These are phyloP conservation scores for Graptemys geographica DNA, from an alignment of 2,797 vertebrate species.

Conservation along the genomic window DNA sequence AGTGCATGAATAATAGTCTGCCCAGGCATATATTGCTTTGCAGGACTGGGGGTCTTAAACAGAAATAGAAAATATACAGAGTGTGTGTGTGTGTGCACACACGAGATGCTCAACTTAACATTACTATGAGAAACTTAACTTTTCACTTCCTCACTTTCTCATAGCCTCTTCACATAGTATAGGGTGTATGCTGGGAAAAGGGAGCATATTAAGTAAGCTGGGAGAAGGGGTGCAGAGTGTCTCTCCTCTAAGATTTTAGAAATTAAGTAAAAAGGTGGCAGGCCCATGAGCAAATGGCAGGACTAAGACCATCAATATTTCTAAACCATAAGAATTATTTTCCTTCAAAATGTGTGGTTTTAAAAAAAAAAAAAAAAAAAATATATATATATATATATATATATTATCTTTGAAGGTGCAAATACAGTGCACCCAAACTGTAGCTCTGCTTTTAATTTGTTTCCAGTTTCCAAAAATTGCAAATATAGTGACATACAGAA, in stretches of 20 bases:
- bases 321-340: background rate
- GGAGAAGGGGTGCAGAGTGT: background rate
- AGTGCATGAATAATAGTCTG: background rate
- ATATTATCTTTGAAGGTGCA: background rate
- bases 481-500: background rate
- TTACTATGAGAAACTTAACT: slow-evolving; percentile 29
- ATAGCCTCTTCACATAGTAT: slow-evolving; percentile 18
- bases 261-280: background rate
- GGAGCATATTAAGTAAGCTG: background rate
- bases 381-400: too few species aligned
- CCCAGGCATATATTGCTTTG: slow-evolving; percentile 50
- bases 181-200: background rate
- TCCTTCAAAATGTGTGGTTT: background rate
- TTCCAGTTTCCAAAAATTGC: slow-evolving; percentile 11
- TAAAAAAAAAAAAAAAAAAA: too few species aligned
- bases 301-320: background rate
- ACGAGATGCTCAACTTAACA: background rate
- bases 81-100: too few species aligned
- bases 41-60: slow-evolving; percentile 53
- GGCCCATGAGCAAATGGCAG: background rate
- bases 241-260: background rate
- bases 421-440: background rate
- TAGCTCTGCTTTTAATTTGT: slow-evolving; percentile 3
- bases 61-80: slow-evolving; percentile 15
- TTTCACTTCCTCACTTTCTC: slow-evolving; percentile 57